Base-by-base conservation (phyloP, 2,797 vertebrate species). In the Carduelis carduelis region DNA sequence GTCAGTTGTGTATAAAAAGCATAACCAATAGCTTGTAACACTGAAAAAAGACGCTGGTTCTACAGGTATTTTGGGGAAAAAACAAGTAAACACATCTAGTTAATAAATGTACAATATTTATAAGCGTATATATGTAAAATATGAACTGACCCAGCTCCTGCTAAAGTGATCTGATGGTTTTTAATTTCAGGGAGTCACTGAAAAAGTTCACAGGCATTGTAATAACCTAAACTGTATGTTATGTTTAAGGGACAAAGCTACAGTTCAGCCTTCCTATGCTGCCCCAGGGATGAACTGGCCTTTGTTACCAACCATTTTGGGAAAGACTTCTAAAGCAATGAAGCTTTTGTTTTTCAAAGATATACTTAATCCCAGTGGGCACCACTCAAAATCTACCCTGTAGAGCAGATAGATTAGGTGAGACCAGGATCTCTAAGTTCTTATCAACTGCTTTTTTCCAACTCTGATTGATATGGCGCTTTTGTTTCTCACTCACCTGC, bases 401-500 rank as follows among this genome's bases (percentile, higher is more conserved):
- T 21, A 68, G 34, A 28, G 11, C n/a, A 72, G 50, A 24, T 12
- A 71, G 50, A 57, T 37, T 52, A 77, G 49, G 17, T 71, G 53
- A 83, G 24, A 86, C 24, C 5, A 19, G 28, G 1, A 0, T 82
- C 59, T 90, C 24, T 53, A 55, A 69, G 30, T 85, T 92, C 76
- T 84, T 83, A 50, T 57, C 50, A 61, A 68, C 68, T 93, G 70
- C 37, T 83, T 83, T 64, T 72, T 64, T 68, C 53, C 57, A 44
- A 41, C 47, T 82, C 72, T 10, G 46, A 89, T 91, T 76, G 53
- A 97, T 95, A 24, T 83, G 53, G 82, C 8, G 6, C 95, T 98
- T 97, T 98, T 98, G 84, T 98, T 96, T 98, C 96, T 98, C 95
- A 95, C 95, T 97, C 90, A 94, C 94, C 96, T 93, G 79, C 98